Evolutionary conservation across 2,888 invertebrate genomes (phyloP).

Genomic region (Chouioia cunea): DNA sequence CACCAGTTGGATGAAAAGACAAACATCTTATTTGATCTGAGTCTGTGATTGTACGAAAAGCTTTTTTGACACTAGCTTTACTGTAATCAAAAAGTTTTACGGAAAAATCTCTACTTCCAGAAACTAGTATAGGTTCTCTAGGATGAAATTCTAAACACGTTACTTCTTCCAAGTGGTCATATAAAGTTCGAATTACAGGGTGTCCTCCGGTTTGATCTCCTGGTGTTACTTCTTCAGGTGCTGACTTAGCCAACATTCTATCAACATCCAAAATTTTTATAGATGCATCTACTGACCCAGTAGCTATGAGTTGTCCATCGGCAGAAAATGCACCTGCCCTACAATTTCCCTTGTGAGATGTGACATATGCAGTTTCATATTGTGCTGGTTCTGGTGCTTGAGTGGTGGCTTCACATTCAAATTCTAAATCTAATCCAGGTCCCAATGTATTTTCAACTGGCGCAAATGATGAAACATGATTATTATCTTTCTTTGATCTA

Average conservation of each 20-base stretch:
- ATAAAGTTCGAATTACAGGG: slow-evolving; percentile 96
- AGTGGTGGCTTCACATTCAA: slow-evolving; percentile 93
- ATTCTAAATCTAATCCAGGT: slow-evolving; percentile 91
- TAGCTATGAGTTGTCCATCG: slow-evolving; percentile 96
- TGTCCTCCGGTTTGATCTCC: slow-evolving; percentile 92
- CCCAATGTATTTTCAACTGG: slow-evolving; percentile 76
- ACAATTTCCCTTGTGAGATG: slow-evolving; percentile 97
- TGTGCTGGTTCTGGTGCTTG: slow-evolving; percentile 96
- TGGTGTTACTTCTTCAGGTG: slow-evolving; percentile 87
- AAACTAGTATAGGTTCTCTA: slow-evolving; percentile 91
- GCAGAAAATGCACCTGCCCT: slow-evolving; percentile 95
- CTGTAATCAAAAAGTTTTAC: slow-evolving; percentile 98
- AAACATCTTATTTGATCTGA: slow-evolving; percentile 91
- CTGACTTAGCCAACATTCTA: slow-evolving; percentile 97
- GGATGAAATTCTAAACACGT: slow-evolving; percentile 98
- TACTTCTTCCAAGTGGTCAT: slow-evolving; percentile 98
- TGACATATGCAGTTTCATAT: slow-evolving; percentile 99
- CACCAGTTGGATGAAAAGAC: slow-evolving; percentile 95
- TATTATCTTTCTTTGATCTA: slow-evolving; percentile 73
- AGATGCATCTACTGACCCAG: slow-evolving; percentile 97
- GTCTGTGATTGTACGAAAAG: slow-evolving; percentile 95
- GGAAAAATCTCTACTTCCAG: slow-evolving; percentile 94
- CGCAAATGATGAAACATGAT: slow-evolving; percentile 71
- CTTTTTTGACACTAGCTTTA: slow-evolving; percentile 98
- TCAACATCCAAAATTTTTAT: slow-evolving; percentile 99